Conservation (phyloP, 2,888 invertebrate genomes). For the Eilema sororculum region DNA sequence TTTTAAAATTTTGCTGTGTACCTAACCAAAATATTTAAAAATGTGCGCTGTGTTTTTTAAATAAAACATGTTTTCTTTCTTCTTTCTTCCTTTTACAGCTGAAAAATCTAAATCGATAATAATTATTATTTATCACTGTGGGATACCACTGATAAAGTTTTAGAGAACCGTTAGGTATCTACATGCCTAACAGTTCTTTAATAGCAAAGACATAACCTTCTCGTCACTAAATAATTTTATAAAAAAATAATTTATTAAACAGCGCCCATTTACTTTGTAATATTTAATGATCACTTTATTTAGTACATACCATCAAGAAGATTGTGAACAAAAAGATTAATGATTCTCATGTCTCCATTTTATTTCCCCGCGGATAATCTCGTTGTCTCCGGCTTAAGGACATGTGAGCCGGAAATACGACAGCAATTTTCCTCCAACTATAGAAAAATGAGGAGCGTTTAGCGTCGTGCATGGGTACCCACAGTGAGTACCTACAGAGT, state of each 20-base stretch:
- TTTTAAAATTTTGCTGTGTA: no score
- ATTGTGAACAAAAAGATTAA: constrained; percentile 75
- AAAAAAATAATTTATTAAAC: not conserved
- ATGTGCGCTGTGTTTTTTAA: no score
- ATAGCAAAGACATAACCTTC: no score
- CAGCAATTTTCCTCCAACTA: constrained; percentile 84
- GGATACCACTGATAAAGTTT: no score
- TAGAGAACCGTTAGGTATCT: no score
- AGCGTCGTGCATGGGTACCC: constrained; percentile 76
- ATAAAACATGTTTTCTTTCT: no score
- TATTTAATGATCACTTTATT: constrained; percentile 56
- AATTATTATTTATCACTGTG: no score
- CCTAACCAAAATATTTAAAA: no score
- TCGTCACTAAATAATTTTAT: not conserved
- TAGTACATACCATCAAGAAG: constrained; percentile 60
- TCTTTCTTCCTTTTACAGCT: no score
- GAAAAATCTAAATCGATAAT: no score
- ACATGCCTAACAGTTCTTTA: no score
- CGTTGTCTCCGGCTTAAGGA: constrained; percentile 85
- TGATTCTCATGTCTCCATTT: constrained; percentile 81
- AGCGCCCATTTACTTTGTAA: not conserved
- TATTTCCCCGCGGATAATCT: constrained; percentile 84
- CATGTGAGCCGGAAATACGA: constrained; percentile 85
- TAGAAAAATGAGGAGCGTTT: constrained; percentile 84
- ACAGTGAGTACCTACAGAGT: constrained; percentile 58